Conservation (phyloP, 2,113 vertebrate genomes). For the Hypanus sabinus region DNA sequence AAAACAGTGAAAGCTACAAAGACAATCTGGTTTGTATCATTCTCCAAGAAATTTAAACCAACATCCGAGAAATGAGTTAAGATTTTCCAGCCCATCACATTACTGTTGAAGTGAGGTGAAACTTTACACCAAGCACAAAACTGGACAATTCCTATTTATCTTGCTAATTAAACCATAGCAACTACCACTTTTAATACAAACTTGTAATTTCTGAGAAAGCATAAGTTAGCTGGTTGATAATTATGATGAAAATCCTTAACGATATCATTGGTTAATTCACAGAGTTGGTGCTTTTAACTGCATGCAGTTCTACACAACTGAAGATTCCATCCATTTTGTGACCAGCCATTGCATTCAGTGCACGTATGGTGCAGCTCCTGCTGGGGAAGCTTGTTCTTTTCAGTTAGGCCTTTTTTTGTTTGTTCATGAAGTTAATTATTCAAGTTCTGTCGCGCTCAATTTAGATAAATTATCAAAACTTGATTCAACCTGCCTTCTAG, state of each 20-base stretch:
- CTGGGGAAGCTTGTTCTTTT: not conserved
- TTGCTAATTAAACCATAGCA: not conserved
- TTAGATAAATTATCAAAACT: not conserved
- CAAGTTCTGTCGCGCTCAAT: not conserved
- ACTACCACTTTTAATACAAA: not conserved
- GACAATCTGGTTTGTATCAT: not conserved
- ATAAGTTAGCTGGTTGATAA: not conserved
- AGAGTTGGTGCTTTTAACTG: not conserved
- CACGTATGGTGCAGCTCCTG: not conserved
- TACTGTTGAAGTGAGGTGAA: not conserved
- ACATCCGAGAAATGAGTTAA: not conserved
- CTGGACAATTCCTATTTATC: not conserved
- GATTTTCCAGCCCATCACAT: not conserved
- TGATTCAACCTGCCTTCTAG: not conserved
- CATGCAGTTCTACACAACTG: not conserved
- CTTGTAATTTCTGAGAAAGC: not conserved
- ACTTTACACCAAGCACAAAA: not conserved
- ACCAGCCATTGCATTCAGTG: not conserved
- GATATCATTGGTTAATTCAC: not conserved
- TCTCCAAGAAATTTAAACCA: too few species aligned
- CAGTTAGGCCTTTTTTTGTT: not conserved
- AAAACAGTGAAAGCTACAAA: not conserved
- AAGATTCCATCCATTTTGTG: not conserved
- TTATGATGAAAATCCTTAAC: too few species aligned
- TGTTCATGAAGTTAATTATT: not conserved